Evolutionary conservation across 2,888 invertebrate species (phyloP), one percentile per base, ranked within the genome.

Genomic region (Sturmia bella): DNA sequence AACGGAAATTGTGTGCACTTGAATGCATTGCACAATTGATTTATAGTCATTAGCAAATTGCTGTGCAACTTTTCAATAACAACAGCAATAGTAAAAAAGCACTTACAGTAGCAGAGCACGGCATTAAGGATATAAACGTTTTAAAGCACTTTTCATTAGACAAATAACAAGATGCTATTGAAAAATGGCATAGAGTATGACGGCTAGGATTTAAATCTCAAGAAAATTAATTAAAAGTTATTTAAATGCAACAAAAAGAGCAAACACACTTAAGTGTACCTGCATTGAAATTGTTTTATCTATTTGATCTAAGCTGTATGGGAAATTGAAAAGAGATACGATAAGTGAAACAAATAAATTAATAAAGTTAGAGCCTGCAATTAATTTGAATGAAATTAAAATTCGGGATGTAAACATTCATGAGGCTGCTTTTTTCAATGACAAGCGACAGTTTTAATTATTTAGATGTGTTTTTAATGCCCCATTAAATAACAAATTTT

Each of bases 1-100:
- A 82, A 82, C 82, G 82, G 82, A 82, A 82, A 82, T 82, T 82
- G 82, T 78, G 52, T 78, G 75, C 82, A 82, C 78, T 82, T 82
- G 54, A 77, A 70, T 82, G 82, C 78, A 82, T 68, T 72, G 74
- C 73, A 43, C 73, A 66, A 78, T 78, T 82, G 78, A 82, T 82
- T 78, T 78, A 82, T 74, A 59, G 82, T 78, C 78, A 78, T 82
- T 82, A 78, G 82, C 66, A 82, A 82, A 82, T 82, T 78, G 82
- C 69, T 64, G 43, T 72, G 66, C 50, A 78, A 72, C 57, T 64
- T 66, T 72, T 27, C 72, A 64, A 78, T 52, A 66, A 50, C 57
- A 54, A 54, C 21, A 54, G 39, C 19, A 59, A 39, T 9, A 59
- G 17, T 21, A 72, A 43, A 57, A 64, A 32, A 43, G 7, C 11